These are phyloP conservation scores for Rhagonycha fulva DNA, from an alignment of 2,888 invertebrate genomes.

Conservation along the genomic window DNA sequence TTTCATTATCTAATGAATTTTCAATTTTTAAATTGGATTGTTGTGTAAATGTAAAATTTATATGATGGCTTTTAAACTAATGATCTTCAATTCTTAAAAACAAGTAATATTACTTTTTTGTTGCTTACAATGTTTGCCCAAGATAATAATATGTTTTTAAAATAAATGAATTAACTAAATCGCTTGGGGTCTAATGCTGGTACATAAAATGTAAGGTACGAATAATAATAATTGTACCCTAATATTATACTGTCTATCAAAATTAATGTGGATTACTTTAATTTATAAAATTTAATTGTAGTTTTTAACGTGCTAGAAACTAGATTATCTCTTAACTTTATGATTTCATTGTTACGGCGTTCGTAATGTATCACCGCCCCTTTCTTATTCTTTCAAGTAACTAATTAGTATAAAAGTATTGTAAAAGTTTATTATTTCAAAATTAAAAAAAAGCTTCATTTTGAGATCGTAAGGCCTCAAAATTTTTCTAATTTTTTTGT, in stretches of 20 bases:
- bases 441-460: no score
- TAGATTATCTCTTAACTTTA: neutral
- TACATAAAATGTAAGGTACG: neutral
- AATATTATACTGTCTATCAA: slow-evolving; percentile 41
- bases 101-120: neutral
- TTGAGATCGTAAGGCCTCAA: no score
- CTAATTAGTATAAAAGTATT: no score
- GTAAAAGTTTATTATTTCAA: no score
- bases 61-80: neutral
- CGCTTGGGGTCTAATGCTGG: neutral
- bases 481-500: no score
- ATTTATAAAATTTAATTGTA: neutral
- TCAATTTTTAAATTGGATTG: neutral
- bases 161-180: neutral
- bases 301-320: neutral
- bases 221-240: slow-evolving; percentile 21
- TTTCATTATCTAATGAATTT: neutral
- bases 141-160: neutral
- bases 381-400: neutral
- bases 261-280: slow-evolving; percentile 7
- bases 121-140: neutral
- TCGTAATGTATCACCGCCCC: neutral
- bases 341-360: neutral
- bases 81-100: neutral
- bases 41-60: neutral